phyloP scores from a whole-genome alignment of 1,140 invertebrate genomes.

The Paramacrobiotus metropolitanus region DNA sequence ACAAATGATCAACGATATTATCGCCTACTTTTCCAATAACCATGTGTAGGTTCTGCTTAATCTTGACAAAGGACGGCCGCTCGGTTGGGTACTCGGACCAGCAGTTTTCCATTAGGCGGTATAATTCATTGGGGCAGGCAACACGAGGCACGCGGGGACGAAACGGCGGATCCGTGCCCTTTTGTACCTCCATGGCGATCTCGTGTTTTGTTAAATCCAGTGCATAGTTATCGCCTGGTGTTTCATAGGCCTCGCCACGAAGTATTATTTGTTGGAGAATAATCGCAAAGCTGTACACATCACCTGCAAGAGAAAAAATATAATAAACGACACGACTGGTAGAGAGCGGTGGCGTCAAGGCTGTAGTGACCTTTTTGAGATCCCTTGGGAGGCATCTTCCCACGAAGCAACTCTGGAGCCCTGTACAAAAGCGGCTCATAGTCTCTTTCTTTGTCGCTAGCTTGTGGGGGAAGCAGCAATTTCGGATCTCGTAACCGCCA shows the following conservation, averaged over 20 bases:
- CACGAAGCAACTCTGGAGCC: conserved; percentile 69
- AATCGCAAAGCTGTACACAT: conserved; percentile 84
- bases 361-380: conserved; percentile 20
- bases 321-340: conserved; percentile 17
- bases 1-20: background rate
- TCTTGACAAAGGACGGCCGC: background rate
- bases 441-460: background rate
- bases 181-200: background rate
- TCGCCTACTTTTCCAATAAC: conserved; percentile 4
- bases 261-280: conserved; percentile 73
- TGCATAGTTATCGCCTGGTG: background rate
- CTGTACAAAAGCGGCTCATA: conserved; percentile 42
- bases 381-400: conserved; percentile 27
- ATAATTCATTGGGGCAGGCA: background rate
- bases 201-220: background rate
- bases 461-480: background rate
- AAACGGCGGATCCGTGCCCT: background rate
- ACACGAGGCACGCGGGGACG: background rate
- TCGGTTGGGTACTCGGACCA: background rate
- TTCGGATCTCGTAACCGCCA: background rate
- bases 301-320: conserved; percentile 34
- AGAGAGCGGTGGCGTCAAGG: too few relatives aligned
- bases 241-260: background rate
- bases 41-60: background rate
- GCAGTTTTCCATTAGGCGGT: conserved; percentile 4